Conservation (phyloP, 2,888 invertebrate species). For the Leptothorax acervorum region DNA sequence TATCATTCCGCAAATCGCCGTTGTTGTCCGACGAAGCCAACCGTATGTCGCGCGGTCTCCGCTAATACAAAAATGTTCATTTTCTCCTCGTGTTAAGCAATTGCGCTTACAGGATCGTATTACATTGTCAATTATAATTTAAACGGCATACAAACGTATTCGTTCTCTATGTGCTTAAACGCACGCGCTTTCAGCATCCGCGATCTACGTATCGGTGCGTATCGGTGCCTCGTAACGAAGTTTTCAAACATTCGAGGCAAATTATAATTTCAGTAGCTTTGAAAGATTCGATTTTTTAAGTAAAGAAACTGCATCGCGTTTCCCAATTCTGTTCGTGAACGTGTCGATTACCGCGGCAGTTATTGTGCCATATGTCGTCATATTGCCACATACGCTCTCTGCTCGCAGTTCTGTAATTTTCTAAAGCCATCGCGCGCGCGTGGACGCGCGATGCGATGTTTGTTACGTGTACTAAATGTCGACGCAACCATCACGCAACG, state of each 20-base stretch:
- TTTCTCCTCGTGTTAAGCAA: background rate
- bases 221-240: background rate
- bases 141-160: background rate
- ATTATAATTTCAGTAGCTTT: background rate
- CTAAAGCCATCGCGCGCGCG: conserved; percentile 44
- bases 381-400: conserved; percentile 45
- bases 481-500: conserved; percentile 52
- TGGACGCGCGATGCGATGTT: conserved; percentile 34
- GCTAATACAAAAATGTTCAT: background rate
- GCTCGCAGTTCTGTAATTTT: conserved; percentile 46
- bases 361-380: conserved; percentile 41
- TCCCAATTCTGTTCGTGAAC: conserved; percentile 19
- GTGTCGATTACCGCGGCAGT: conserved; percentile 45
- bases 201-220: background rate
- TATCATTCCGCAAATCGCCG: background rate
- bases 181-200: background rate
- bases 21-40: background rate
- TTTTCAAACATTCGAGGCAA: background rate
- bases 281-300: background rate
- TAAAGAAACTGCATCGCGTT: background rate
- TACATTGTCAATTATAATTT: background rate
- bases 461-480: conserved; percentile 54
- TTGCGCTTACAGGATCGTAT: background rate
- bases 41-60: background rate
- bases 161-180: background rate